Evolutionary conservation across 2,113 vertebrate species (phyloP).

Genomic region (Aix galericulata): DNA sequence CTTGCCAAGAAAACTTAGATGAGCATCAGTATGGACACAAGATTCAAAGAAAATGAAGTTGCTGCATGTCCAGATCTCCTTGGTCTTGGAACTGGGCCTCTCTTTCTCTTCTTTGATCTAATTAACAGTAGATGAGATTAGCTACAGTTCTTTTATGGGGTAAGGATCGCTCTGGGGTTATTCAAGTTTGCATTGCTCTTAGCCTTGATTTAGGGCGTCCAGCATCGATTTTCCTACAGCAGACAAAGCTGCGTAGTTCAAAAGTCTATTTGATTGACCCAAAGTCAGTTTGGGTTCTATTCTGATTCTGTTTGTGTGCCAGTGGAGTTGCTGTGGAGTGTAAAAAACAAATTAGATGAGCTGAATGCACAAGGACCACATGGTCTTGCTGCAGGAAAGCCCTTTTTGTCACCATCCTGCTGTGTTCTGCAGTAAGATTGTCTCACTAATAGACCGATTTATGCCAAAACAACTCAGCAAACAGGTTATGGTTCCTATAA

Average conservation of each 20-base stretch:
- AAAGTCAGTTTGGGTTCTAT: neutral
- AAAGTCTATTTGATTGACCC: neutral
- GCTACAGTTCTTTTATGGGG: neutral
- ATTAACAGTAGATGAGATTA: neutral
- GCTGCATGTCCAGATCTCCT: neutral
- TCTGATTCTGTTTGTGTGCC: neutral
- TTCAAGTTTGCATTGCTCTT: neutral
- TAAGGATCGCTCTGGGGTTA: neutral
- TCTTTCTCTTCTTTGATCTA: neutral
- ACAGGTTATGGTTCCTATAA: conserved; percentile 18
- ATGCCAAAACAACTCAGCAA: neutral
- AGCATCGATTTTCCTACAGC: neutral
- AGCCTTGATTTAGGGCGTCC: neutral
- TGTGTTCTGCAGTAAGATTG: neutral
- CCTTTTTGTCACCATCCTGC: neutral
- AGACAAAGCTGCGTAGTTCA: neutral
- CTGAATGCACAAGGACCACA: neutral
- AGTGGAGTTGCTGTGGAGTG: neutral
- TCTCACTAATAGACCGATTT: neutral
- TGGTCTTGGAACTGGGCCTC: neutral
- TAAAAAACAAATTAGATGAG: neutral
- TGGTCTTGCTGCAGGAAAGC: neutral
- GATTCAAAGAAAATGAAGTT: neutral
- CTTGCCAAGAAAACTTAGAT: neutral
- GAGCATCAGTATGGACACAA: neutral